Percentiles rank a stretch among this genome's conserved stretches.
phyloP scores from a whole-genome alignment of 2,888 invertebrate genomes.

The Fabriciana adippe region DNA sequence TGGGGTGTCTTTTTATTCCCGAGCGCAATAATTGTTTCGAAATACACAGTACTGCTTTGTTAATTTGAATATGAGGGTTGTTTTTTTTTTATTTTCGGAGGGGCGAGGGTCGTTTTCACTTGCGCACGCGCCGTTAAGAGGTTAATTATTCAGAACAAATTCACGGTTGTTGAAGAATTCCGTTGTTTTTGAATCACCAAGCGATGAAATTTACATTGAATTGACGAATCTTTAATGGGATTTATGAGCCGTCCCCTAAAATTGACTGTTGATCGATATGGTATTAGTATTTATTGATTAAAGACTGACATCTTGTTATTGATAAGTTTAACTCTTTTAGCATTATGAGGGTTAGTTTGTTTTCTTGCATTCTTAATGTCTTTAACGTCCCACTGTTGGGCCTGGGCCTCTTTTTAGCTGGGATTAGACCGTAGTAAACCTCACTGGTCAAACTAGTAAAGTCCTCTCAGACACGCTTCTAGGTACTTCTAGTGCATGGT shows the following conservation, averaged over 20 bases:
- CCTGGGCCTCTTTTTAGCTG: too few species aligned
- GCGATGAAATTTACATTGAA: slow-evolving; percentile 49
- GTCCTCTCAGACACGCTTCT: too few species aligned
- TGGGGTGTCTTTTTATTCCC: slow-evolving; percentile 52
- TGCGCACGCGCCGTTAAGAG: slow-evolving; percentile 76
- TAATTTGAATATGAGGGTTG: slow-evolving; percentile 77
- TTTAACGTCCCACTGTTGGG: too few species aligned
- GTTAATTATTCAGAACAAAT: slow-evolving; percentile 81
- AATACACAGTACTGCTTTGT: slow-evolving; percentile 79
- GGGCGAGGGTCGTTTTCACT: slow-evolving; percentile 59
- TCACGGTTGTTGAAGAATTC: slow-evolving; percentile 63
- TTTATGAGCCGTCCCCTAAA: slow-evolving; percentile 18
- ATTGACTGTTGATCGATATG: slow-evolving; percentile 25
- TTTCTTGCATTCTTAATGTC: too few species aligned
- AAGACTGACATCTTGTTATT: neutral
- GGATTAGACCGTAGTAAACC: too few species aligned
- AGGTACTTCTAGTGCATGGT: too few species aligned
- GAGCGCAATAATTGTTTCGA: slow-evolving; percentile 72
- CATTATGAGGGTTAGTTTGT: too few species aligned
- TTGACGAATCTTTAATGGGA: slow-evolving; percentile 31
- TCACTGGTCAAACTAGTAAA: too few species aligned
- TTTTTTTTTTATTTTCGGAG: slow-evolving; percentile 49
- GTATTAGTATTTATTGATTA: slow-evolving; percentile 22
- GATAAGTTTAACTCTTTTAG: too few species aligned
- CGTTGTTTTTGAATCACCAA: slow-evolving; percentile 61